Evolutionary conservation across 2,888 invertebrate species (phyloP).

Genomic region (Drosophila monieri): DNA sequence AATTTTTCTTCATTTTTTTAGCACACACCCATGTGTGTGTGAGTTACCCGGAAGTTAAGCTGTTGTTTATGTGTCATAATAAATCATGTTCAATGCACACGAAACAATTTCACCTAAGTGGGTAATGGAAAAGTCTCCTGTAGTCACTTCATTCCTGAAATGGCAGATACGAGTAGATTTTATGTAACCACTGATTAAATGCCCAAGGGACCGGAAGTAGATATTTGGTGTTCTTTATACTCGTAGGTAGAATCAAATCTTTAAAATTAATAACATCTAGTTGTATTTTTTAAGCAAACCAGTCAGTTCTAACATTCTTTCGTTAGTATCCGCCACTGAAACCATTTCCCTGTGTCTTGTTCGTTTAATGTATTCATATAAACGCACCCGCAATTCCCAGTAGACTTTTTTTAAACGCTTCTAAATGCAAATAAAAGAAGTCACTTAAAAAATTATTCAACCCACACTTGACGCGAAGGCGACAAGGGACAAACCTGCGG

Average conservation of each 20-base stretch:
- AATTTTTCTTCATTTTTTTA: conserved; percentile 74
- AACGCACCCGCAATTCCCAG: conserved; percentile 53
- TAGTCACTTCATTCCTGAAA: conserved; percentile 9
- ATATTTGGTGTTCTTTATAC: neutral
- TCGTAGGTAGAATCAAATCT: neutral
- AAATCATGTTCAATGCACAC: conserved; percentile 79
- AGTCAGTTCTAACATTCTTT: neutral
- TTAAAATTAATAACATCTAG: neutral
- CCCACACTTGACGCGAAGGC: conserved; percentile 57
- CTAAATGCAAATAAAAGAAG: conserved; percentile 75
- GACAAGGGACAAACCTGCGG: conserved; percentile 24
- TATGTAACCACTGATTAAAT: conserved; percentile 6
- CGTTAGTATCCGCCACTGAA: too few species aligned
- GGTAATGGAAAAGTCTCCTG: conserved; percentile 62
- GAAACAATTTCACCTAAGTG: conserved; percentile 74
- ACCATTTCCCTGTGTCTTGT: neutral
- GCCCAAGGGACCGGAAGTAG: neutral
- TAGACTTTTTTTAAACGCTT: conserved; percentile 51
- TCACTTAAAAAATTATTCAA: conserved; percentile 74
- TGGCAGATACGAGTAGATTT: conserved; percentile 16
- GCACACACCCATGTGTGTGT: conserved; percentile 32
- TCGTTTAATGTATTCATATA: conserved; percentile 52
- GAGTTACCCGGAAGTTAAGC: conserved; percentile 76
- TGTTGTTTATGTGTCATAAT: conserved; percentile 79
- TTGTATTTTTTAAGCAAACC: neutral